Evolutionary conservation across 2,113 vertebrate species (phyloP).

Genomic region (Ariopsis seemanni): DNA sequence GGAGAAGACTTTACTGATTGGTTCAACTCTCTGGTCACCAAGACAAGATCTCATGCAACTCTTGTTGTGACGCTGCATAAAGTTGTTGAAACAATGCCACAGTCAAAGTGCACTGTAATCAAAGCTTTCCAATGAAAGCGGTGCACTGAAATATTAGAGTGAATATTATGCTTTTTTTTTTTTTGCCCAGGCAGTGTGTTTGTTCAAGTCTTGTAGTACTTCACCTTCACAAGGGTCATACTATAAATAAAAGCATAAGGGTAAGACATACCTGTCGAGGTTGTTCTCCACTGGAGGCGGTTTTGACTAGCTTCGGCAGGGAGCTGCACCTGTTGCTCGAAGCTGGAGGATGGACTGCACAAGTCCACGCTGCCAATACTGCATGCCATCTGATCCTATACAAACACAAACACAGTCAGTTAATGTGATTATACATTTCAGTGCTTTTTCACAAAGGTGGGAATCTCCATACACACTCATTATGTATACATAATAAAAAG

Average conservation of each 20-base stretch:
- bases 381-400: constrained; percentile 80
- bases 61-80: too few species aligned
- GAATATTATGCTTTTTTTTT: too few species aligned
- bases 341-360: constrained; percentile 70
- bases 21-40: too few species aligned
- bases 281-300: neutral
- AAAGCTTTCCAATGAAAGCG: too few species aligned
- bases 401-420: neutral
- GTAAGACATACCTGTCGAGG: constrained; percentile 7
- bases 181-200: too few species aligned
- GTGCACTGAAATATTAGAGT: too few species aligned
- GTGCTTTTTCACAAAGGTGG: neutral
- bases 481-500: neutral
- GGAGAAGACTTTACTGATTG: too few species aligned
- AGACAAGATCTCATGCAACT: too few species aligned
- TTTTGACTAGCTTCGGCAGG: constrained; percentile 57
- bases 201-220: neutral
- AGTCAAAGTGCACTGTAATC: too few species aligned
- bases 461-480: neutral
- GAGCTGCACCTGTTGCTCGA: constrained; percentile 70
- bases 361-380: constrained; percentile 76
- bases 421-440: neutral
- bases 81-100: too few species aligned
- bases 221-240: neutral
- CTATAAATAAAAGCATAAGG: neutral